Base-by-base conservation (phyloP, 1,140 invertebrate species). In the Planococcus citri region DNA sequence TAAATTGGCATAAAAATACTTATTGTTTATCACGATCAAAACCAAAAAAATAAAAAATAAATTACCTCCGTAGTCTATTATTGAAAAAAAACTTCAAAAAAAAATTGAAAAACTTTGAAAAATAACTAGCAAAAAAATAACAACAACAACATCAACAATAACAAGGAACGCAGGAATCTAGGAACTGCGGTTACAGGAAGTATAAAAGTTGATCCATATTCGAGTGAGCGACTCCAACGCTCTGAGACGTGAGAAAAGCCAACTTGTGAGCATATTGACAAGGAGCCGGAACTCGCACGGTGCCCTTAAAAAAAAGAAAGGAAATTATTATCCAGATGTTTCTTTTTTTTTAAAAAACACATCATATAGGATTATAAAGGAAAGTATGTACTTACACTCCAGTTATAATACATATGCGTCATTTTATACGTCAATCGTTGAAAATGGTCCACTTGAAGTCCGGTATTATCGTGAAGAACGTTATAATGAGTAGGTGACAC, bases 231-330 rank as follows among this genome's bases (percentile, higher is more conserved):
- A 81, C 77, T 71, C 89, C 84, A n/a, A 92, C 79, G 37, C 79
- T 82, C 73, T 91, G 86, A 0, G 88, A 86, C 6, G 88, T 84
- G 0, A 93, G 76, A 73, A 89, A 93, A 0, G 91, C 91, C 72
- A 94, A 74, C 76, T 94, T 94, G 73, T 94, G 91, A 4, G 92
- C 89, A 74, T 90, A 91, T 74, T 93, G 90, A 72, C 89, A 92
- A 0, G 90, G 89, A 0, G 91, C 89, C 0, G 92, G 92, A 0
- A 94, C 91, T 8, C 88, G 78, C 0, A 92, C 84, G 1, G 90
- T 91, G 0, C 88, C 89, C 78, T 80, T 72, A 0, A 68, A 68
- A 10, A 12, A 6, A 17, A 70, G 22, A 22, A 69, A 6, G 12
- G 3, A 3, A 3, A 33, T 33, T 33, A 6, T 33, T 33, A 33